Conservation (phyloP, 2,888 invertebrate species). For the Diachrysia chrysitis region DNA sequence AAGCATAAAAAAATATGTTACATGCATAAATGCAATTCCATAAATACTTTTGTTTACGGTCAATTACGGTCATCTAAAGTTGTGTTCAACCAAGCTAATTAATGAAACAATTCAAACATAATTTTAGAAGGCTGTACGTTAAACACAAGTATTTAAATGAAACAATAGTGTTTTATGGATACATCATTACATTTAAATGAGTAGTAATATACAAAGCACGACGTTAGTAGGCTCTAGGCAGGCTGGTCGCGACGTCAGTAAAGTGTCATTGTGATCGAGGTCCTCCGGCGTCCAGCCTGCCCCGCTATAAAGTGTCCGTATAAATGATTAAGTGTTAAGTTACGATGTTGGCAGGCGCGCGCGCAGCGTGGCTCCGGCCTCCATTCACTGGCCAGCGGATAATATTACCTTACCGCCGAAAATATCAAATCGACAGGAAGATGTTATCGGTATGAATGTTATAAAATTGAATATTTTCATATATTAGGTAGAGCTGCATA, state of each 20-base stretch:
- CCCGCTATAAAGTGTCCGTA: slow-evolving; percentile 82
- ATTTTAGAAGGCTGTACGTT: not conserved
- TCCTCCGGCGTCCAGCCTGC: slow-evolving; percentile 55
- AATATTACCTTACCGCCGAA: slow-evolving; percentile 88
- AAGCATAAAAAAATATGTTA: too few relatives aligned
- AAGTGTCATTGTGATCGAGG: slow-evolving; percentile 60
- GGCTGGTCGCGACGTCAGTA: slow-evolving; percentile 43
- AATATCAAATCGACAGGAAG: slow-evolving; percentile 88
- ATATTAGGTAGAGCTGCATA: slow-evolving; percentile 73
- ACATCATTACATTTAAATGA: slow-evolving; percentile 57
- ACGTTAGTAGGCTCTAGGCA: slow-evolving; percentile 43
- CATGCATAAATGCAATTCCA: too few relatives aligned
- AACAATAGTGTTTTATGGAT: slow-evolving; percentile 13
- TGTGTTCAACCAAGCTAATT: not conserved
- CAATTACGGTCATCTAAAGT: too few relatives aligned
- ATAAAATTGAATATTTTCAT: slow-evolving; percentile 89
- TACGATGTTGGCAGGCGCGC: slow-evolving; percentile 81
- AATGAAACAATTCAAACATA: not conserved
- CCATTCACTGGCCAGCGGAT: slow-evolving; percentile 82
- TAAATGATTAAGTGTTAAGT: slow-evolving; percentile 89
- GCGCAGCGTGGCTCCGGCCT: slow-evolving; percentile 82
- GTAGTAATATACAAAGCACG: slow-evolving; percentile 50
- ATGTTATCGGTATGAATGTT: slow-evolving; percentile 87
- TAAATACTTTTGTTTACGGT: not conserved
- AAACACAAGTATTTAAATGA: slow-evolving; percentile 20